Conservation (phyloP, 2,888 invertebrate species). For the Leptopilina myrica region DNA sequence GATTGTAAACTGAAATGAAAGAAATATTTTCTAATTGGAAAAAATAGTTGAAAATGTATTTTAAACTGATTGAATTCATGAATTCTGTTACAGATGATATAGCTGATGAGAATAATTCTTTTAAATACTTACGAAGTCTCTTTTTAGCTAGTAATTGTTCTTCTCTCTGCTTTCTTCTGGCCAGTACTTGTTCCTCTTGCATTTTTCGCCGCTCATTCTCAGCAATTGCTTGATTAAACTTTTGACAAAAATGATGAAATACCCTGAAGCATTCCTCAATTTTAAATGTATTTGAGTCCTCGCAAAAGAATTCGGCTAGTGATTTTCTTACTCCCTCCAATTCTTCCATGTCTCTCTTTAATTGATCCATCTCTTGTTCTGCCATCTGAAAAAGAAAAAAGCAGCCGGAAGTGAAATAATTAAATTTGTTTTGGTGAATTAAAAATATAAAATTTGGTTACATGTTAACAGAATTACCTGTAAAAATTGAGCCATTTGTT, state of each 20-base stretch:
- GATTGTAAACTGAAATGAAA: slow-evolving; percentile 79
- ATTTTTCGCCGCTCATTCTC: slow-evolving; percentile 91
- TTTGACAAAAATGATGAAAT: slow-evolving; percentile 91
- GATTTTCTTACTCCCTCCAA: slow-evolving; percentile 88
- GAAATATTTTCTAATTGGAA: no score
- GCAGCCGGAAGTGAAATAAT: no score
- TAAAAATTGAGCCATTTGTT: slow-evolving; percentile 92
- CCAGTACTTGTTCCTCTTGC: slow-evolving; percentile 91
- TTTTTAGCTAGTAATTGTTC: slow-evolving; percentile 83
- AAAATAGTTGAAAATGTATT: no score
- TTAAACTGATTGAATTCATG: no score
- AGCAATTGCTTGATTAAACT: slow-evolving; percentile 88
- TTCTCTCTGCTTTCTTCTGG: slow-evolving; percentile 85
- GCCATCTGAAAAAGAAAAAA: slow-evolving; percentile 80
- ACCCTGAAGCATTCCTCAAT: slow-evolving; percentile 96
- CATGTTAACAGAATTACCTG: slow-evolving; percentile 78
- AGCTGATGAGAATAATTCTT: no score
- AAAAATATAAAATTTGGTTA: neutral
- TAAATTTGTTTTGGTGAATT: no score
- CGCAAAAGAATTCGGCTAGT: slow-evolving; percentile 95
- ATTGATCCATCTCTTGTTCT: slow-evolving; percentile 85
- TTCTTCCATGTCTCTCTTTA: slow-evolving; percentile 89
- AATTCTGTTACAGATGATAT: no score
- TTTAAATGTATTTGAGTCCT: slow-evolving; percentile 92
- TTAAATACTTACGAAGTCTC: slow-evolving; percentile 78